Evolutionary conservation across 2,888 invertebrate genomes (phyloP).

Genomic region (Aphidoletes aphidimyza): DNA sequence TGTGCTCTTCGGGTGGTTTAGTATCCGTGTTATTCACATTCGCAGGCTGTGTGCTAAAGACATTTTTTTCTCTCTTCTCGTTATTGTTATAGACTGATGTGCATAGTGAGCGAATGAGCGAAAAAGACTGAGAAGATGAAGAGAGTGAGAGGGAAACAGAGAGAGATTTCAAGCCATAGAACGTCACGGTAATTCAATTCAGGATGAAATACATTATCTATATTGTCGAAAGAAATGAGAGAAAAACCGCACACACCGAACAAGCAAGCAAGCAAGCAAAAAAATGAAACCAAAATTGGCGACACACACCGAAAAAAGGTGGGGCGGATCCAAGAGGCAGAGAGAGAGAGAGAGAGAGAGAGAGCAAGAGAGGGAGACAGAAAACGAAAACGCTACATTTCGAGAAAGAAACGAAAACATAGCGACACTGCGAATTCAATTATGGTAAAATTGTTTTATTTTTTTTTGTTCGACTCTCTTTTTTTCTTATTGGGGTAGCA

Average conservation of each 20-base stretch:
- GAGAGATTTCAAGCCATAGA: not conserved
- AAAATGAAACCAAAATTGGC: conserved; percentile 12
- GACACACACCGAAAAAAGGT: not conserved
- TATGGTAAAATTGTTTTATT: conserved; percentile 45
- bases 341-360: not conserved
- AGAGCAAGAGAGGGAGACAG: not conserved
- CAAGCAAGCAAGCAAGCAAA: not conserved
- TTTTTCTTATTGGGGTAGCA: not conserved
- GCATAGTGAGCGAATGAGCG: not conserved
- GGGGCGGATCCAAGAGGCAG: not conserved
- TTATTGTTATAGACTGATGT: not conserved
- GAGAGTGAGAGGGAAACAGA: too few species aligned
- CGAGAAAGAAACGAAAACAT: conserved; percentile 10
- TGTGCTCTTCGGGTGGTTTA: not conserved
- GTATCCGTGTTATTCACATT: not conserved
- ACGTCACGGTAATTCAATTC: conserved; percentile 45
- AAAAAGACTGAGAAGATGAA: too few species aligned
- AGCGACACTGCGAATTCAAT: conserved; percentile 25
- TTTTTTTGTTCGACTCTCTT: not conserved
- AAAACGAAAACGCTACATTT: not conserved
- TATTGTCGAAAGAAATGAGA: conserved; percentile 24
- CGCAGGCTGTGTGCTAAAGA: conserved; percentile 15
- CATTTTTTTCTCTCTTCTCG: not conserved
- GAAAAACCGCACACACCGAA: not conserved
- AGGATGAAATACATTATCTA: not conserved